Evolutionary conservation across 2,113 vertebrate genomes (phyloP), one percentile per base, ranked within the genome.

Genomic region (Myxocyprinus asiaticus): DNA sequence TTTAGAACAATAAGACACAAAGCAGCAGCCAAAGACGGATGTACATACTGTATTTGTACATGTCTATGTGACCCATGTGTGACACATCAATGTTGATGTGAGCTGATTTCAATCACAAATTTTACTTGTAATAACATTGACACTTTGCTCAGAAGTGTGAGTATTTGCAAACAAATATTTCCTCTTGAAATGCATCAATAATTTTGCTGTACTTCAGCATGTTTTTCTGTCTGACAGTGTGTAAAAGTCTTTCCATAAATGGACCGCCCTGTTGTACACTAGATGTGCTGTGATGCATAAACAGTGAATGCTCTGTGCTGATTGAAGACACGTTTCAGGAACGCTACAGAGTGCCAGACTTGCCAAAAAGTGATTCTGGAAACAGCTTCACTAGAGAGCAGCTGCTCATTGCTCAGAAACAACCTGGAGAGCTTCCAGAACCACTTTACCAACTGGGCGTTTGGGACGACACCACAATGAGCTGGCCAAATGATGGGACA

Each of bases 261-360:
- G 22, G 85, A 80, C 74, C 66, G 80, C 83, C 83, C 80, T 84
- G 77, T 82, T 86, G 81, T 67, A 59, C 77, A 4, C 83, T 85
- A 78, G 79, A 83, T 85, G 83, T 77, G 80, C 68, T 17, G 67
- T 85, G 85, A 87, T 83, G 87, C 85, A 77, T 88, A 75, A 81
- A 88, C 80, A 85, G 22, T 76, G 76, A 70, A 87, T 86, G 83
- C 82, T 79, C 44, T 45, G 66, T 70, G 69, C 84, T 80, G 85
- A 90, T 84, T 82, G 68, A 85, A 83, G 88, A 78, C 15, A 15
- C 61, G 67, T 82, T 4, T 45, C 22, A 15, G 58, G 77, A 86
- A 67, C 43, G 50, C 72, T 83, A 80, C 59, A 58, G 50, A 67
- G 44, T 79, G 81, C 76, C 82, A 74, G 77, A 22, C 51, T 22